A percentile compares a stretch with the other conserved stretches of the same genome.
These are phyloP conservation scores for Pangasianodon gigas DNA, from an alignment of 2,113 vertebrate species.

Conservation along the genomic window DNA sequence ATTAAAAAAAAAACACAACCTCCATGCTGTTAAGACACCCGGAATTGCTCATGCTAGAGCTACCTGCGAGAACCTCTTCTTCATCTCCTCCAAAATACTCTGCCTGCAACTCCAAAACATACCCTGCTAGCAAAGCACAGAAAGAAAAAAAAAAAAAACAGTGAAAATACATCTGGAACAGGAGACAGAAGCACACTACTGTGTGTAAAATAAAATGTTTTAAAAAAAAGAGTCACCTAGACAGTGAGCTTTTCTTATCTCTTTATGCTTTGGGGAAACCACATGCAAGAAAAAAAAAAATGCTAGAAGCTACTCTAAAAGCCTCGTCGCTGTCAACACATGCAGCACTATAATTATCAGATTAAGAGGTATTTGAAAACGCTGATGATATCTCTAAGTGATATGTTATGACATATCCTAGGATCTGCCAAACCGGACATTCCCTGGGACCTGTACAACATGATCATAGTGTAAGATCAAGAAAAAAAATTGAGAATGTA, in stretches of 20 bases:
- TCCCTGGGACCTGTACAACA: neutral
- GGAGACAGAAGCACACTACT: neutral
- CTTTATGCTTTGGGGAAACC: neutral
- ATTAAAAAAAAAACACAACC: neutral
- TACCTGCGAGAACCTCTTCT: constrained; percentile 95
- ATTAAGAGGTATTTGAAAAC: constrained; percentile 76
- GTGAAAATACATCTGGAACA: neutral
- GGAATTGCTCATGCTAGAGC: constrained; percentile 60
- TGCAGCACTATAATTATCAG: constrained; percentile 68
- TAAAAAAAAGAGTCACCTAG: neutral
- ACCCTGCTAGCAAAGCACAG: constrained; percentile 74
- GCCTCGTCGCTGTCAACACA: constrained; percentile 62
- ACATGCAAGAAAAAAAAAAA: constrained; percentile 45
- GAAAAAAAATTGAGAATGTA: neutral
- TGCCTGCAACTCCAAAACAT: constrained; percentile 97
- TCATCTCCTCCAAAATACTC: constrained; percentile 98
- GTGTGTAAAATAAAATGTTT: neutral
- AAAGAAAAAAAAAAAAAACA: constrained; percentile 39
- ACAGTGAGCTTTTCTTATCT: neutral
- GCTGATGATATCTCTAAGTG: constrained; percentile 67
- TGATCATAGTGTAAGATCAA: neutral
- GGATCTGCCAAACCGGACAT: neutral
- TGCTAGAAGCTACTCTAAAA: constrained; percentile 57
- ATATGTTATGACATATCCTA: constrained; percentile 60
- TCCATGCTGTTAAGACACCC: constrained; percentile 38